Base-by-base conservation (phyloP, 2,888 invertebrate genomes). In the Synergus umbraculus region DNA sequence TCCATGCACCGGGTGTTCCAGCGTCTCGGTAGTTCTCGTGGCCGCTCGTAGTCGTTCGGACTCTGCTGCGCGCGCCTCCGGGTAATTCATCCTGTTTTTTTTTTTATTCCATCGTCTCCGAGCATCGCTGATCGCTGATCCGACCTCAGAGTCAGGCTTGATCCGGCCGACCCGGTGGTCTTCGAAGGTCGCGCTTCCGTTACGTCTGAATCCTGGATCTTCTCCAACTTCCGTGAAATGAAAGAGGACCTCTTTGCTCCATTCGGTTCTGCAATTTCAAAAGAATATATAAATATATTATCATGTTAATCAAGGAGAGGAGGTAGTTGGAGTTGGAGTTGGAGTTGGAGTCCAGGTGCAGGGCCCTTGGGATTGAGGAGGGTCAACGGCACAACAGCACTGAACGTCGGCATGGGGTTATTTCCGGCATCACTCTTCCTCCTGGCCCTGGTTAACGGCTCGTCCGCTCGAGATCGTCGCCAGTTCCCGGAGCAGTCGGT, bases 371-470 rank as follows among this genome's bases (percentile, higher is more conserved):
- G 82, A 80, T 77, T 63, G 93, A 93, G 78, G 79, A 84, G 86
- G 91, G 91, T 91, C 91, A 91, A 91, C 91, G 91, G 88, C 91
- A 89, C 91, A 91, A 91, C 91, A 91, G 88, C 91, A 89, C 85
- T 83, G 65, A 83, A 83, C 82, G 81, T 78, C 82, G 81, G 79
- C 84, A 83, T 84, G 86, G 84, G 90, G 89, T 91, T 91, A 91
- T 91, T 91, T 91, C 91, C 91, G 91, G 90, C 91, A 89, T 90
- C 88, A 88, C 85, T 87, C 88, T 87, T 81, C 82, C 83, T 82
- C 78, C 78, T 81, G 81, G 82, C 54, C 78, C 79, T 54, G 80
- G 81, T 79, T 81, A 82, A 76, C 82, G 81, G 82, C 80, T 83
- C 64, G 78, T 79, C 77, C 82, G 79, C 78, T 78, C 69, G 79